These are phyloP conservation scores for Nannoperca australis DNA, from an alignment of 2,797 vertebrate genomes.

Conservation along the genomic window DNA sequence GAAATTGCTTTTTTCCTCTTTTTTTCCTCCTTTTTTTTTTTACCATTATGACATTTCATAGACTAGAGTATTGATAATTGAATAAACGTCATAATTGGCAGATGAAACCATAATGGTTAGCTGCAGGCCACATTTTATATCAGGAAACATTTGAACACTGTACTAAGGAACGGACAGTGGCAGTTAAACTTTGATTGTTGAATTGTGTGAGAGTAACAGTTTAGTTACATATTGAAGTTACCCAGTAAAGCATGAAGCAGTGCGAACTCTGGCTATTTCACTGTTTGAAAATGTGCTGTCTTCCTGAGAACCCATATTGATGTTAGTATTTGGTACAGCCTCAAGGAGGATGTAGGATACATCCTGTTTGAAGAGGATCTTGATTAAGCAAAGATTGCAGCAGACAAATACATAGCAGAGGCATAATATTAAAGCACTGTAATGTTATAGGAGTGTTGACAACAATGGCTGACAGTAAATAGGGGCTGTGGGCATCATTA, in stretches of 20 bases:
- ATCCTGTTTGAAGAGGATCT: constrained; percentile 62
- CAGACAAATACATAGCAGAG: background rate
- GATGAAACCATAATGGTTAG: background rate
- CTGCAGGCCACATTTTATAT: background rate
- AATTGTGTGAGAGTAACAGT: background rate
- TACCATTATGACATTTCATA: no score
- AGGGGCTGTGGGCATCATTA: background rate
- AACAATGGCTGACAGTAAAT: background rate
- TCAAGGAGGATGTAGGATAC: background rate
- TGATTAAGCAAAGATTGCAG: constrained; percentile 11
- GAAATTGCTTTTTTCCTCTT: no score
- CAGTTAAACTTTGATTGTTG: background rate
- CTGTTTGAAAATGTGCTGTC: background rate
- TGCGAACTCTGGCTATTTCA: background rate
- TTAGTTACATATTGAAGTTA: background rate
- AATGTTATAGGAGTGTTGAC: background rate
- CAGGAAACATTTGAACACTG: background rate
- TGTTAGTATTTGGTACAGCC: background rate
- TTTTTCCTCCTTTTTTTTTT: no score
- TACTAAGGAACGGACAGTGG: background rate
- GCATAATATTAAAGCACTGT: background rate
- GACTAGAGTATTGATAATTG: no score
- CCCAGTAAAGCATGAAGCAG: background rate
- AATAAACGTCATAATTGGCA: background rate
- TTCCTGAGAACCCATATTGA: background rate